Base-by-base conservation (phyloP, 2,888 invertebrate species). In the Megaustenia siamemsis region DNA sequence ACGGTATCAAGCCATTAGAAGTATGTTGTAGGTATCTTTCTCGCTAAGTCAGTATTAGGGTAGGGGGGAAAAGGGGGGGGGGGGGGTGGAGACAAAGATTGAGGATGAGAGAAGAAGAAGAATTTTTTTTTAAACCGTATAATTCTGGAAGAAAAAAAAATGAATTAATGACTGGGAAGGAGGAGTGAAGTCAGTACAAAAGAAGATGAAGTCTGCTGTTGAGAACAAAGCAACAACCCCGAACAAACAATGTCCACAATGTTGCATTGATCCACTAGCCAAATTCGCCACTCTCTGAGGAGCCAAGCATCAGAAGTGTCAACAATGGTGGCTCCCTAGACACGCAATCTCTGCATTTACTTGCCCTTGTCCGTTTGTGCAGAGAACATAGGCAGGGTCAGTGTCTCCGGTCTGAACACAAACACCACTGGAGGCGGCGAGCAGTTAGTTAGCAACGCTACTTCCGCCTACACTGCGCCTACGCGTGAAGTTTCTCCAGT, bases 321-420 rank as follows among this genome's bases (percentile, higher is more conserved):
- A 71, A 71, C 71, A 71, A 71, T 43, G 45, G 71, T n/a, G 43
- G 43, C 71, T 43, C 43, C 71, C 71, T n/a, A n/a, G 45, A 43
- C 24, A 45, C 28, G 69, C 69, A 40, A 69, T 40, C 18, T 4
- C 6, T 40, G 40, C 18, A 40, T 69, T 18, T 24, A 4, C 38
- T 40, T 69, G 4, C 18, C 24, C 40, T 40, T 10, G 71, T n/a
- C 43, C 43, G 71, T 43, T 75, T 49, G 53, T 32, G 35, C 75
- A 24, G 75, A 75, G 53, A 75, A 53, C 53, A 75, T 5, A 53
- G n/a, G n/a, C 32, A 49, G 35, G 32, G 35, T 32, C 49, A 28
- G 35, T 53, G 75, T 75, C 75, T 53, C 49, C 35, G 53, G 49
- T 32, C 32, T 8, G 6, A 35, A 24, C 49, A 45, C 32, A 75